phyloP scores from a whole-genome alignment of 2,113 vertebrate species.

The Sylvietta virens region DNA sequence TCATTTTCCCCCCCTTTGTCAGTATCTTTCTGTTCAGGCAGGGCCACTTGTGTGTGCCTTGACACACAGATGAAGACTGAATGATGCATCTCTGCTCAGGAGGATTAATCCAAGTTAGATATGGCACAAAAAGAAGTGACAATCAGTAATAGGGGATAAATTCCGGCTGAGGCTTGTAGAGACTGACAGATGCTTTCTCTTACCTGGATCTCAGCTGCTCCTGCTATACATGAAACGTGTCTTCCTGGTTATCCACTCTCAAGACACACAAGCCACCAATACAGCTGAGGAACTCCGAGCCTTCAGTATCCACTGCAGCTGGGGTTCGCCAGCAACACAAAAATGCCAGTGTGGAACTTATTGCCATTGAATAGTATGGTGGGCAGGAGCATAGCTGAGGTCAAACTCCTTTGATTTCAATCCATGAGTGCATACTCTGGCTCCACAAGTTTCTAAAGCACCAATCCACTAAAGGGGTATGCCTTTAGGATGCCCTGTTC shows the following conservation, averaged over 20 bases:
- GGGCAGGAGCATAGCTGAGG: not conserved
- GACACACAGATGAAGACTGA: not conserved
- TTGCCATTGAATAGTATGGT: not conserved
- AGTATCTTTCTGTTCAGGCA: not conserved
- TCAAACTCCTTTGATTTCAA: not conserved
- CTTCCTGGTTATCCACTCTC: not conserved
- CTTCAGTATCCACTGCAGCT: not conserved
- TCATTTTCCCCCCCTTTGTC: not conserved
- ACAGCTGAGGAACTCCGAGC: not conserved
- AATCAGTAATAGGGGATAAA: not conserved
- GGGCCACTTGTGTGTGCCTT: not conserved
- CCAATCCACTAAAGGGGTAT: not conserved
- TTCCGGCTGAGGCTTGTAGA: not conserved
- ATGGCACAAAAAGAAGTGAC: not conserved
- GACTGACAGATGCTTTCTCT: not conserved
- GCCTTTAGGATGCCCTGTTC: not conserved
- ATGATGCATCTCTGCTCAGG: not conserved
- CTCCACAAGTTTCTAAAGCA: not conserved
- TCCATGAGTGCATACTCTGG: not conserved
- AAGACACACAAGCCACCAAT: not conserved
- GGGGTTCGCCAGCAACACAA: not conserved
- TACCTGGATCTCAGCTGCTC: not conserved
- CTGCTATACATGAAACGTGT: fast-evolving
- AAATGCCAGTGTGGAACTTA: not conserved
- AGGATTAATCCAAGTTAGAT: not conserved